Evolutionary conservation across 2,113 vertebrate genomes (phyloP).

Genomic region (Damaliscus lunatus): DNA sequence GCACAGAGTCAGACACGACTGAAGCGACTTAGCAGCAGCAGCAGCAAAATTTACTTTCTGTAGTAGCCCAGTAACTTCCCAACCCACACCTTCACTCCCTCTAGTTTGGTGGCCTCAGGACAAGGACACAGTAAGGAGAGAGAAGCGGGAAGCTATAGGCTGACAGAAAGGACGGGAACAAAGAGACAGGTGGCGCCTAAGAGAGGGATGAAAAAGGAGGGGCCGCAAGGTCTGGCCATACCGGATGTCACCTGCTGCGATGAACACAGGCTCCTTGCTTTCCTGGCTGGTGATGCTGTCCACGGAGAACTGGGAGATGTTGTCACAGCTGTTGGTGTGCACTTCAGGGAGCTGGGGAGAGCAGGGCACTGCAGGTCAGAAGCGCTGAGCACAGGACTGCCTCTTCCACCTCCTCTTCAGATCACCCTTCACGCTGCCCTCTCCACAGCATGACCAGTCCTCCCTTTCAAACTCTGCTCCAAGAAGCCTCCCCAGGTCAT

Average conservation of each 20-base stretch:
- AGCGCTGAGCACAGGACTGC: background rate
- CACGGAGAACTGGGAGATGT: slow-evolving; percentile 98
- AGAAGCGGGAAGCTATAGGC: background rate
- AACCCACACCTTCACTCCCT: background rate
- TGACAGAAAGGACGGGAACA: background rate
- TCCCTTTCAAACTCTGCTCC: background rate
- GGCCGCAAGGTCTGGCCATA: slow-evolving; percentile 51
- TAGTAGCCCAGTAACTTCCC: background rate
- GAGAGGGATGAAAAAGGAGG: background rate
- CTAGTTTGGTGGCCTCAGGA: background rate
- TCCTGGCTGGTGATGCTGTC: slow-evolving; percentile 98
- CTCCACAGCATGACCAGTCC: background rate
- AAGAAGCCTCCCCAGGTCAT: background rate
- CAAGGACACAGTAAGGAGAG: background rate
- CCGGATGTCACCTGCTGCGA: slow-evolving; percentile 96
- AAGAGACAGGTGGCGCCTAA: background rate
- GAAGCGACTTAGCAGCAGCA: too few relatives aligned
- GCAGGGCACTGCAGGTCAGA: background rate
- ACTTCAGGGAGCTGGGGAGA: slow-evolving; percentile 88
- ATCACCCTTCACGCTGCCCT: background rate
- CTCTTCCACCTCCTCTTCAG: background rate
- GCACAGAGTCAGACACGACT: too few relatives aligned
- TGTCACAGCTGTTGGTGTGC: slow-evolving; percentile 96
- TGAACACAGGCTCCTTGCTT: slow-evolving; percentile 95
- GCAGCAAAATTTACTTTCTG: background rate